These are phyloP conservation scores for Fratercula arctica DNA, from an alignment of 2,797 vertebrate genomes.

Conservation along the genomic window DNA sequence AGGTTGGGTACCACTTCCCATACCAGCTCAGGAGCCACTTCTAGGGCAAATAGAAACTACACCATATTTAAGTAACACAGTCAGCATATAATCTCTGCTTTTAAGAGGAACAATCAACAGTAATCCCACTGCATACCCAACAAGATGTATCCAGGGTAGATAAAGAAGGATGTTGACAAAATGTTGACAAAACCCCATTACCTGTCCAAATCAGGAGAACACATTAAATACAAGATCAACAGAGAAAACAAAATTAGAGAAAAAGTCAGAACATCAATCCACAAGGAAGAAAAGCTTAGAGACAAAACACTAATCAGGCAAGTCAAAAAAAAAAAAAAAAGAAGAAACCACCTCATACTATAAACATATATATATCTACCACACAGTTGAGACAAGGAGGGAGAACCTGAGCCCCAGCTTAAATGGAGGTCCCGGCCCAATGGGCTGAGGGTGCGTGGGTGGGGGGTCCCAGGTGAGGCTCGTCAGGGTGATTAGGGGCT, in stretches of 20 bases:
- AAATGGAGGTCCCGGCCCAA: background rate
- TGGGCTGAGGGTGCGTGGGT: background rate
- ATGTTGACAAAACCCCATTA: too few species aligned
- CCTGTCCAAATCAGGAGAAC: rapidly evolving
- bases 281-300: rapidly evolving
- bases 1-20: rapidly evolving
- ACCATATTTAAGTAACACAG: rapidly evolving
- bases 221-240: background rate
- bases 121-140: rapidly evolving
- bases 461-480: background rate
- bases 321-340: background rate
- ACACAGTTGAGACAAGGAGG: rapidly evolving
- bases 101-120: rapidly evolving
- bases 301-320: rapidly evolving
- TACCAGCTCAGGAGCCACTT: background rate
- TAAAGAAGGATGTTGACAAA: background rate
- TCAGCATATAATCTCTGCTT: background rate
- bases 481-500: rapidly evolving
- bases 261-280: rapidly evolving
- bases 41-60: background rate
- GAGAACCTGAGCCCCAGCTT: rapidly evolving
- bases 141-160: rapidly evolving
- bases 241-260: background rate
- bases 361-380: rapidly evolving
- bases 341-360: too few species aligned